phyloP scores from a whole-genome alignment of 2,888 invertebrate genomes.

The Drosophila crucigera region DNA sequence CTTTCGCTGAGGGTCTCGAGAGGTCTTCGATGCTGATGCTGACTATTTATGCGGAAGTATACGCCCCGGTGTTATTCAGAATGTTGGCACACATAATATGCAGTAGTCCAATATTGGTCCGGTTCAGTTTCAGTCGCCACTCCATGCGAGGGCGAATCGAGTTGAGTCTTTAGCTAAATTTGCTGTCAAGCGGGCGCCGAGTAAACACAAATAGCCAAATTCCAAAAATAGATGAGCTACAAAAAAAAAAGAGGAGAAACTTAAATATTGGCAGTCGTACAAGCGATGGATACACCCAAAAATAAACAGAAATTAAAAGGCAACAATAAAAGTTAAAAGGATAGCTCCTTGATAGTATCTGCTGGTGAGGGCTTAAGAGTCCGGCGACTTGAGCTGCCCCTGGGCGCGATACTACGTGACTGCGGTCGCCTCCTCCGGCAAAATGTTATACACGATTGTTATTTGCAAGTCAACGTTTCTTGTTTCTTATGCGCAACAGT shows the following conservation, averaged over 20 bases:
- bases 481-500: constrained; percentile 59
- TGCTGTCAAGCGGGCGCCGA: neutral
- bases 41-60: neutral
- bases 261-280: constrained; percentile 43
- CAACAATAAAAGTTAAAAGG: constrained; percentile 7
- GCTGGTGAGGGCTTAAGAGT: neutral
- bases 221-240: constrained; percentile 39
- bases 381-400: constrained; percentile 12
- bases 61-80: constrained; percentile 8
- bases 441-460: constrained; percentile 39
- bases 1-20: constrained; percentile 11
- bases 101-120: constrained; percentile 25
- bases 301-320: constrained; percentile 40
- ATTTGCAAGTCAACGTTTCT: constrained; percentile 10
- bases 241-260: constrained; percentile 18
- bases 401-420: constrained; percentile 43
- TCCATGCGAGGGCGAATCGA: neutral
- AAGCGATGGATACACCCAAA: constrained; percentile 10
- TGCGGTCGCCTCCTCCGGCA: constrained; percentile 21
- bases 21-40: constrained; percentile 7
- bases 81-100: constrained; percentile 26
- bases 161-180: neutral
- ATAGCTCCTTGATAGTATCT: neutral
- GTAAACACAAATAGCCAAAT: constrained; percentile 31
- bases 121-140: neutral